Conservation (phyloP, 2,888 invertebrate species). For the Melipona beecheii region DNA sequence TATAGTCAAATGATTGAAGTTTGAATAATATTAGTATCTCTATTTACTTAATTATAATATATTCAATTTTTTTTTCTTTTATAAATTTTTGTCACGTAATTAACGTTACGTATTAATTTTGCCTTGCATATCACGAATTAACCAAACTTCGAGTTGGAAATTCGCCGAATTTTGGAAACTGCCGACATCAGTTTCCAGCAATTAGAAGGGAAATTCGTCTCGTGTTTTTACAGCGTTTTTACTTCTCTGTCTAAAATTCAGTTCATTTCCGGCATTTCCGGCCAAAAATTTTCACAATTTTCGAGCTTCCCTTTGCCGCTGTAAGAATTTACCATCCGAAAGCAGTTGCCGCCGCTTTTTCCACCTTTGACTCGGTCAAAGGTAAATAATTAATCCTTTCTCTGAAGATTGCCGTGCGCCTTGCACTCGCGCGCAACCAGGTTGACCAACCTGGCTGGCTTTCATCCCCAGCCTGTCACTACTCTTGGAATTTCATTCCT, state of each 20-base stretch:
- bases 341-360: background rate
- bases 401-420: background rate
- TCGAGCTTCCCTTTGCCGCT: background rate
- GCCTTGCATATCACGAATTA: too few relatives aligned
- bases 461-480: background rate
- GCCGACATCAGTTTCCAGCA: too few relatives aligned
- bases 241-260: background rate
- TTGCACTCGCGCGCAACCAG: background rate
- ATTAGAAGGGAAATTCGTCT: too few relatives aligned
- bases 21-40: conserved; percentile 45
- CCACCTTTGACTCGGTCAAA: background rate
- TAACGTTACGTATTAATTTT: too few relatives aligned
- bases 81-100: too few relatives aligned
- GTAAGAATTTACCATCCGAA: background rate
- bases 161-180: too few relatives aligned
- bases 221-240: background rate
- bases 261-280: background rate
- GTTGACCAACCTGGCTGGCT: background rate
- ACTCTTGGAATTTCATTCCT: background rate
- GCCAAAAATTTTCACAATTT: background rate
- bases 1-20: conserved; percentile 52
- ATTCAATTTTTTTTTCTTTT: conserved; percentile 70
- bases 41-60: conserved; percentile 69
- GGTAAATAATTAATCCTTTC: background rate
- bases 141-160: too few relatives aligned